phyloP scores from a whole-genome alignment of 2,888 invertebrate genomes.

The Schrankia costaestrigalis region DNA sequence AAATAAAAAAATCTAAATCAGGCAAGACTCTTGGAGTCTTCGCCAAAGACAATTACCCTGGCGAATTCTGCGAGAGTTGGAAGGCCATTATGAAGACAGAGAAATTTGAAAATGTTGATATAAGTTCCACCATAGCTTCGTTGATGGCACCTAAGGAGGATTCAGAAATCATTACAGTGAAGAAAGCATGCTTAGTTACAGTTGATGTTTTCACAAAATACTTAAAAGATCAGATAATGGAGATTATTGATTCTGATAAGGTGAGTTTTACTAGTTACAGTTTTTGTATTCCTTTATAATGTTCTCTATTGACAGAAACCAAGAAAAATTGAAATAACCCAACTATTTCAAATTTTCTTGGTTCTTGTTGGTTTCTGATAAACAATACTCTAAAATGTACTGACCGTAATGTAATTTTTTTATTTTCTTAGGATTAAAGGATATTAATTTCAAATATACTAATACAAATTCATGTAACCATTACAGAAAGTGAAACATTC shows the following conservation, averaged over 20 bases:
- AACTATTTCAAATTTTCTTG: too few relatives aligned
- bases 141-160: slow-evolving; percentile 98
- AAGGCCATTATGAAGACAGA: slow-evolving; percentile 87
- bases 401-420: too few relatives aligned
- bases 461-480: neutral
- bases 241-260: slow-evolving; percentile 98
- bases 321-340: too few relatives aligned
- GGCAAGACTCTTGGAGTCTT: slow-evolving; percentile 95
- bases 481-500: slow-evolving; percentile 96
- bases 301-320: too few relatives aligned
- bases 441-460: neutral
- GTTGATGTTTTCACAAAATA: slow-evolving; percentile 98
- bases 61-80: slow-evolving; percentile 97
- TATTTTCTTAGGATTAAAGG: too few relatives aligned
- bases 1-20: slow-evolving; percentile 92
- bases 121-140: slow-evolving; percentile 91
- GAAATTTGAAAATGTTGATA: slow-evolving; percentile 92
- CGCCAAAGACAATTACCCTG: slow-evolving; percentile 95
- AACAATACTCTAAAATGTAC: too few relatives aligned
- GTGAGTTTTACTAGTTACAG: slow-evolving; percentile 58
- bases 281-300: neutral
- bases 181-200: slow-evolving; percentile 95
- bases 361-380: too few relatives aligned
- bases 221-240: slow-evolving; percentile 98
- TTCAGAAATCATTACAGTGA: slow-evolving; percentile 91